phyloP scores from a whole-genome alignment of 2,888 invertebrate species.

The Rutpela maculata region DNA sequence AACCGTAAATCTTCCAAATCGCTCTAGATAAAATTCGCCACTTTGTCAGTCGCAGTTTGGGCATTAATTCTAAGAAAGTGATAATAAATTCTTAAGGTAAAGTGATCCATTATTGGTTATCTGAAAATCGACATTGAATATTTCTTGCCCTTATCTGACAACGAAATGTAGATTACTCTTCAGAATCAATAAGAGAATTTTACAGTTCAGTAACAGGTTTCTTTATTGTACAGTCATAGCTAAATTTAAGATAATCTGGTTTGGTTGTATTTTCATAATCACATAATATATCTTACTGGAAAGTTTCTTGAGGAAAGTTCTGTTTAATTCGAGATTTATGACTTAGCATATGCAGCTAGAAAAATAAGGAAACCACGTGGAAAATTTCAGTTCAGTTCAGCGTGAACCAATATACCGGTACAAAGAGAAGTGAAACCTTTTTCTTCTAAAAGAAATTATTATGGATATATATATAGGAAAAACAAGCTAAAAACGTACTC shows the following conservation, averaged over 20 bases:
- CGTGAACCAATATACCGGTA: too few species aligned
- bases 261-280: not conserved
- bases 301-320: too few species aligned
- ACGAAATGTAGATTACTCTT: conserved; percentile 13
- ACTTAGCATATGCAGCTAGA: too few species aligned
- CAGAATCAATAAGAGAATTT: conserved; percentile 24
- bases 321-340: too few species aligned
- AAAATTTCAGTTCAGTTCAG: too few species aligned
- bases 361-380: too few species aligned
- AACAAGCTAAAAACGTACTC: too few species aligned
- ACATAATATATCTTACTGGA: too few species aligned
- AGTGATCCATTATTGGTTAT: conserved; percentile 37
- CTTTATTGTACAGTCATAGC: not conserved
- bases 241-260: not conserved
- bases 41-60: conserved; percentile 31
- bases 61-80: conserved; percentile 32
- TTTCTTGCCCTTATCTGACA: conserved; percentile 35
- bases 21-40: conserved; percentile 30
- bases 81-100: conserved; percentile 35
- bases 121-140: conserved; percentile 36
- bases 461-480: too few species aligned
- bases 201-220: not conserved
- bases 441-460: too few species aligned
- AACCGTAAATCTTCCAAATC: conserved; percentile 32
- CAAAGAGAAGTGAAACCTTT: too few species aligned